Conservation (phyloP, 2,888 invertebrate species). For the Entomobrya multifasciata region DNA sequence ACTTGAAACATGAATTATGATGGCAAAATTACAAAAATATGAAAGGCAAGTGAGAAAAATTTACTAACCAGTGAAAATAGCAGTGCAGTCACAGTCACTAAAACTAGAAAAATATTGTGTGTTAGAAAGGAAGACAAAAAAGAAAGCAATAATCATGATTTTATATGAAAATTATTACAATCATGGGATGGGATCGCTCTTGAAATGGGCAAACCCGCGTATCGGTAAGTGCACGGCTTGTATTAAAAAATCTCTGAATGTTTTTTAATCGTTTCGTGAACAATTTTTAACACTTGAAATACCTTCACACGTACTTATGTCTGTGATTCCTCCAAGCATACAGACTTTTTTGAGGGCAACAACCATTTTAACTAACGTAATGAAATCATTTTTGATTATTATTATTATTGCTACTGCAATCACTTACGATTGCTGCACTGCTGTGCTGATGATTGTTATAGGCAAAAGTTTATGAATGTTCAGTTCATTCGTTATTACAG, state of each 20-base stretch:
- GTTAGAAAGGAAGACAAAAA: slow-evolving; percentile 38
- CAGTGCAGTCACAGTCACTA: not conserved
- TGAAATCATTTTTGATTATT: slow-evolving; percentile 23
- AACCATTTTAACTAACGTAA: not conserved
- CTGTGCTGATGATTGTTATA: slow-evolving; percentile 32
- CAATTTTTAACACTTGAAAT: slow-evolving; percentile 58
- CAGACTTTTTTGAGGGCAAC: not conserved
- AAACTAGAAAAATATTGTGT: slow-evolving; percentile 14
- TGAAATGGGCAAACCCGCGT: slow-evolving; percentile 3
- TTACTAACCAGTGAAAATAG: slow-evolving; percentile 39
- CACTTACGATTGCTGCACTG: slow-evolving; percentile 12
- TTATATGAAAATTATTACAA: slow-evolving; percentile 16
- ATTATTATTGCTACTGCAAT: slow-evolving; percentile 20
- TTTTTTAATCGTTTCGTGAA: not conserved
- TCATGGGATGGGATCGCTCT: slow-evolving; percentile 1
- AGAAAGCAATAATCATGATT: slow-evolving; percentile 43
- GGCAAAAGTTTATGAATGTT: slow-evolving; percentile 30
- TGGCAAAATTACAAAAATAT: slow-evolving; percentile 36
- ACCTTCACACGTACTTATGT: slow-evolving; percentile 59
- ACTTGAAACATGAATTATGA: slow-evolving; percentile 66
- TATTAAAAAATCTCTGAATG: not conserved
- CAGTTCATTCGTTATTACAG: slow-evolving; percentile 61
- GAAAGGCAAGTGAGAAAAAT: slow-evolving; percentile 66
- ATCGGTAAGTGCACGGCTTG: not conserved
- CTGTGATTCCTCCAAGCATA: slow-evolving; percentile 8